These are phyloP conservation scores for Pelmatolapia mariae DNA, from an alignment of 2,113 vertebrate genomes.

Conservation along the genomic window DNA sequence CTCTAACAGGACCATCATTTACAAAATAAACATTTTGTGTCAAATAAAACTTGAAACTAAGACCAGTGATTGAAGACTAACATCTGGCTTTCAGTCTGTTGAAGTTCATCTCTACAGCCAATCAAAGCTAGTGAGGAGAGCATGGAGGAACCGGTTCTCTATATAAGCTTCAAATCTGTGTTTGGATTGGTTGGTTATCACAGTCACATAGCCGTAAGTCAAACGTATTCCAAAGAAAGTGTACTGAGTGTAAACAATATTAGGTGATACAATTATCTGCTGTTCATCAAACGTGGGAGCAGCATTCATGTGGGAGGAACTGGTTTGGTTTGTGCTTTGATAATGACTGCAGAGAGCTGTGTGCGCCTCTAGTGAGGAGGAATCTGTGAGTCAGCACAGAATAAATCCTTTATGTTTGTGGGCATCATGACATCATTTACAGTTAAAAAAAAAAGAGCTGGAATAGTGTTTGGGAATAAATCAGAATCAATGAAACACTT, in stretches of 20 bases:
- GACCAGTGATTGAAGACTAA: not conserved
- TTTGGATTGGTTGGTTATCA: not conserved
- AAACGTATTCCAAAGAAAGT: not conserved
- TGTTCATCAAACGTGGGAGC: fast-evolving
- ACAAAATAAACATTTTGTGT: fast-evolving
- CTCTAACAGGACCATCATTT: not conserved
- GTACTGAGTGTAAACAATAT: not conserved
- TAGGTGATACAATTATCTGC: fast-evolving
- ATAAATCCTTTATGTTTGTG: not conserved
- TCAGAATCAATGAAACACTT: too few species aligned
- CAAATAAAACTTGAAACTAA: not conserved
- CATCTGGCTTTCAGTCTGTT: not conserved
- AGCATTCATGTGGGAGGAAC: fast-evolving
- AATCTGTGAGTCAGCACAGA: fast-evolving
- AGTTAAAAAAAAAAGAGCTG: too few species aligned
- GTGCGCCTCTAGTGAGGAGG: fast-evolving
- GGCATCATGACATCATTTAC: too few species aligned
- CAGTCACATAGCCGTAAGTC: fast-evolving
- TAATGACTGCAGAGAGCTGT: fast-evolving
- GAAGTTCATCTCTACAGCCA: not conserved
- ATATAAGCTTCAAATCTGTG: fast-evolving
- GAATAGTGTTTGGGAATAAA: too few species aligned
- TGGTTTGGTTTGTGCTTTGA: not conserved
- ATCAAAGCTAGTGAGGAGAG: not conserved
- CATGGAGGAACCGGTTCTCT: not conserved